A percentile compares a stretch with the other conserved stretches of the same genome.
Evolutionary conservation across 2,797 vertebrate species (phyloP).

Genomic region (Chelidonichthys spinosus): DNA sequence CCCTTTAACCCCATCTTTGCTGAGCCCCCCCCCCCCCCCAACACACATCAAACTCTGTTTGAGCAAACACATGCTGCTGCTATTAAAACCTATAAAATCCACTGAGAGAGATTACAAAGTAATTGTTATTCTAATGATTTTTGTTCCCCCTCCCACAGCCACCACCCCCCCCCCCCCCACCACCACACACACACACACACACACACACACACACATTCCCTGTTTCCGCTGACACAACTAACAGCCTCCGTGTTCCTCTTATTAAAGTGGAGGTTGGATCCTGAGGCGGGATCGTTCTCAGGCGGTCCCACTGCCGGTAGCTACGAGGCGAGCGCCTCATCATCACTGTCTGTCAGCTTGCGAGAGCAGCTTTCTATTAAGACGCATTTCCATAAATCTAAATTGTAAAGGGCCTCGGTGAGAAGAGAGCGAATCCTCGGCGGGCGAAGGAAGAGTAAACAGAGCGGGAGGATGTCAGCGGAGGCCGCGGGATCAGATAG

Average conservation of each 20-base stretch:
- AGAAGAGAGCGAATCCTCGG: slow-evolving; percentile 56
- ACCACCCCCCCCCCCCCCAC: slow-evolving; percentile 31
- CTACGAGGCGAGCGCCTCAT: slow-evolving; percentile 52
- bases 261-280: slow-evolving; percentile 56
- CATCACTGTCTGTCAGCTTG: slow-evolving; percentile 74
- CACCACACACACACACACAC: slow-evolving; percentile 23
- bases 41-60: slow-evolving; percentile 63
- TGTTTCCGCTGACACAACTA: slow-evolving; percentile 53
- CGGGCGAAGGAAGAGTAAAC: slow-evolving; percentile 63
- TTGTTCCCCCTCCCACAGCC: slow-evolving; percentile 55
- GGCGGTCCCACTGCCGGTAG: slow-evolving; percentile 24
- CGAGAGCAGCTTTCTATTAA: slow-evolving; percentile 73
- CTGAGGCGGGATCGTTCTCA: slow-evolving; percentile 44
- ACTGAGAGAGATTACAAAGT: slow-evolving; percentile 66
- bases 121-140: slow-evolving; percentile 75
- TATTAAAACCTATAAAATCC: slow-evolving; percentile 60
- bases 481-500: slow-evolving; percentile 70
- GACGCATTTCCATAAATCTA: slow-evolving; percentile 84
- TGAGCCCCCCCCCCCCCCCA: slow-evolving; percentile 27
- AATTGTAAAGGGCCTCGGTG: slow-evolving; percentile 71
- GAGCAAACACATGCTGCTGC: slow-evolving; percentile 58
- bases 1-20: slow-evolving; percentile 57
- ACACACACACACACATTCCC: background rate
- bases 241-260: slow-evolving; percentile 30
- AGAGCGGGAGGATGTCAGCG: slow-evolving; percentile 60